A percentile compares a stretch with the other conserved stretches of the same genome.
phyloP scores from a whole-genome alignment of 2,888 invertebrate species.

The Aricia artaxerxes region DNA sequence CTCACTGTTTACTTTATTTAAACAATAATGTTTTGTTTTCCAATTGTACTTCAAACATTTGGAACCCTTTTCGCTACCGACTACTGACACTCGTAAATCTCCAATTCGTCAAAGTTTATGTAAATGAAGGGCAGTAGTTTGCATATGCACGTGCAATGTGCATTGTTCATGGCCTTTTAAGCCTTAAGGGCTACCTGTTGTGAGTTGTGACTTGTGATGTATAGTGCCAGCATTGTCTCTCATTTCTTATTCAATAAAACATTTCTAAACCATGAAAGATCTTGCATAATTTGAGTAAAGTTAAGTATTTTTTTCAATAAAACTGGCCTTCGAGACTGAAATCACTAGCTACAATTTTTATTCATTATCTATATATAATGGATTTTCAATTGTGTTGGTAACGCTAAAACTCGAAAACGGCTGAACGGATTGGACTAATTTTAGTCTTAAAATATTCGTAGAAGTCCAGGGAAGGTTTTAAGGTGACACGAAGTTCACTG shows the following conservation, averaged over 20 bases:
- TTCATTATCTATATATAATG: too few relatives aligned
- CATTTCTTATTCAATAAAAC: not conserved
- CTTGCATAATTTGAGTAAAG: not conserved
- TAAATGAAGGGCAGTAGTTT: not conserved
- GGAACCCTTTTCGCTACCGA: conserved; percentile 3
- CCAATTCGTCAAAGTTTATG: not conserved
- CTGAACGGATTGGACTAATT: too few relatives aligned
- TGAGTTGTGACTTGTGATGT: not conserved
- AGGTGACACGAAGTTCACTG: too few relatives aligned
- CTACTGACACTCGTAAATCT: not conserved
- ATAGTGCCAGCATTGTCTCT: not conserved
- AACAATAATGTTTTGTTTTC: not conserved
- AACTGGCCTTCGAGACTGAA: too few relatives aligned
- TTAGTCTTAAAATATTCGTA: too few relatives aligned
- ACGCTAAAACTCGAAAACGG: too few relatives aligned
- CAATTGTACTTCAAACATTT: not conserved
- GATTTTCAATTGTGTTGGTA: too few relatives aligned
- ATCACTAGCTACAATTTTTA: too few relatives aligned
- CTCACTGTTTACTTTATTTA: not conserved
- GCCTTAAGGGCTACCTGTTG: not conserved
- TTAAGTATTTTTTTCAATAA: too few relatives aligned
- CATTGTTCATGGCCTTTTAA: not conserved
- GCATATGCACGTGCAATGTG: not conserved
- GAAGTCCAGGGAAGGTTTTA: too few relatives aligned
- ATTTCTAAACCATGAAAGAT: too few relatives aligned